Base-by-base conservation (phyloP, 2,113 vertebrate species). In the Hemiscyllium ocellatum region DNA sequence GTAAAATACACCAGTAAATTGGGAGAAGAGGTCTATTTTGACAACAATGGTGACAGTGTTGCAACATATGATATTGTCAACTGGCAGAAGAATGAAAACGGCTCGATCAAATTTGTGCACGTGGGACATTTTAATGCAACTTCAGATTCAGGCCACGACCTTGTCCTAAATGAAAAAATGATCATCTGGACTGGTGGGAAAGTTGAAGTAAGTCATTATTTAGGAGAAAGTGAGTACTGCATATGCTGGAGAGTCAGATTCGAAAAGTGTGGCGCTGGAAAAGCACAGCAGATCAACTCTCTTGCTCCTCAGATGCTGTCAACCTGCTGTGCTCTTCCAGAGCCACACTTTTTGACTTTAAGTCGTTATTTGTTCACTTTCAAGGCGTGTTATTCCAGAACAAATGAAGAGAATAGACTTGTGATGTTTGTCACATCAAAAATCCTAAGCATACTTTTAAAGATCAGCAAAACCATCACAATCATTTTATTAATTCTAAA, bases 51-150 rank as follows among this genome's bases (percentile, higher is more conserved):
- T 7, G 97, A 98, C 95, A 97, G 96, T 26, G 90, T 97, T 80
- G 97, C 97, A 95, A 97, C 97, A 33, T 98, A 98, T 95, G 97
- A 98, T 72, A 86, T 98, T 13, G 96, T 97, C 96, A 97, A 97
- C 96, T 98, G 97, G 97, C 89, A 96, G 65, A 96, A 83, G 96
- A 96, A 96, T 26, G 96, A 96, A 50, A 97, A 97, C 76, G 97
- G 97, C 33, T 94, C 76, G 42, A 96, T 96, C 0, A 78, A 96
- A 86, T 95, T 97, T 50, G 96, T 96, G 7, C 97, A 95, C 90
- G 96, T 98, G 0, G 97, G 97, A 17, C 96, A 96, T 20, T 96
- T 97, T 68, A 96, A 97, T 42, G 96, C 96, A 95, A 96, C 96
- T 22, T 94, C 96, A 3, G 87, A 96, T 37, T 70, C 94, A 70